Conservation (phyloP, 2,797 vertebrate species). For the Phoxinus dragarum region DNA sequence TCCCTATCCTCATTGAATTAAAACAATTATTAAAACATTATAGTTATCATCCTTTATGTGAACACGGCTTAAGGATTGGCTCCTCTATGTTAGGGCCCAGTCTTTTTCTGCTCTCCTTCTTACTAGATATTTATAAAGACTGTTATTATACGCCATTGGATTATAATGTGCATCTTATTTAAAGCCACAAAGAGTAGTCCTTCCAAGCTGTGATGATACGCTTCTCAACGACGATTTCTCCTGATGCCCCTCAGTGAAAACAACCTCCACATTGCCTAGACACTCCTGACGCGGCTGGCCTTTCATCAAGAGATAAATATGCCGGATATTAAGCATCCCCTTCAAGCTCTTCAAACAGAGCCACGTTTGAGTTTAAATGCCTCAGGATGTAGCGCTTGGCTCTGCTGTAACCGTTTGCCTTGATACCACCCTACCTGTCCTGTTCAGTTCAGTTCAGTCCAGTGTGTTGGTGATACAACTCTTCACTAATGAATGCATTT, state of each 20-base stretch:
- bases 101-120: neutral
- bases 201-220: neutral
- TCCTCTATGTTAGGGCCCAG: neutral
- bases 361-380: neutral
- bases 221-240: neutral
- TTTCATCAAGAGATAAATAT: conserved; percentile 30
- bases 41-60: neutral
- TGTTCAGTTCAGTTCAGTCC: neutral
- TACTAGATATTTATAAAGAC: conserved; percentile 1
- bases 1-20: neutral
- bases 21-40: neutral
- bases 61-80: neutral
- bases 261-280: neutral
- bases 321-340: neutral
- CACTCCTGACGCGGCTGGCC: neutral
- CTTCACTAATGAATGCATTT: neutral
- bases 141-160: neutral
- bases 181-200: neutral
- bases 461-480: neutral
- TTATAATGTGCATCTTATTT: neutral
- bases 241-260: neutral
- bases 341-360: conserved; percentile 5
- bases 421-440: neutral
- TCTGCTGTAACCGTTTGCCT: neutral
- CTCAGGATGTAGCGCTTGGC: neutral